These are phyloP conservation scores for Cynopterus sphinx DNA, from an alignment of 2,797 vertebrate genomes.

Conservation along the genomic window DNA sequence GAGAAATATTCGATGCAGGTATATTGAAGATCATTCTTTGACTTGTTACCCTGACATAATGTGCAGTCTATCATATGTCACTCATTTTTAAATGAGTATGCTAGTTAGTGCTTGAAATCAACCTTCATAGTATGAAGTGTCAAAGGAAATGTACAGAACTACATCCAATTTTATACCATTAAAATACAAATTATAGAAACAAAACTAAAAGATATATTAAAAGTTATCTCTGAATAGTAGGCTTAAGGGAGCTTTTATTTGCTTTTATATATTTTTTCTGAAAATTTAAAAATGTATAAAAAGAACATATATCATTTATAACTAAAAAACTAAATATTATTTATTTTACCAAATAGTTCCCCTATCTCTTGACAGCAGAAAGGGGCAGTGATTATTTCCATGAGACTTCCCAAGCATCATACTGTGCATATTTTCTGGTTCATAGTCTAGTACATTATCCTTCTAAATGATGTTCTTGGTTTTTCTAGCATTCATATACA, in stretches of 20 bases:
- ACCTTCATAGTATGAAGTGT: background rate
- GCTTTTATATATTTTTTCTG: background rate
- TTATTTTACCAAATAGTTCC: background rate
- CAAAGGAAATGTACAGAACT: background rate
- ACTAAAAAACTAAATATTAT: background rate
- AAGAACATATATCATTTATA: background rate
- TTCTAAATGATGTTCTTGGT: background rate
- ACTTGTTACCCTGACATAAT: background rate
- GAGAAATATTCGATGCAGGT: background rate
- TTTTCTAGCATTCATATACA: background rate
- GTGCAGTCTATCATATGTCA: background rate
- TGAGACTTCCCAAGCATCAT: background rate
- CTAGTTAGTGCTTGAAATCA: background rate
- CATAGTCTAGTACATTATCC: background rate
- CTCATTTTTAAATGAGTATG: background rate
- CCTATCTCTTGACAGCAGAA: background rate
- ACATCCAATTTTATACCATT: background rate
- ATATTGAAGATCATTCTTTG: background rate
- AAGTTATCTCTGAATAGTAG: background rate
- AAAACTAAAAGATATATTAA: conserved; percentile 30
- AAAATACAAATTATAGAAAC: background rate
- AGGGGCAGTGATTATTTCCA: background rate
- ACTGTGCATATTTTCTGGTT: background rate
- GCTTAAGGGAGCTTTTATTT: background rate
- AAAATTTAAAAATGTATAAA: background rate